phyloP scores from a whole-genome alignment of 1,140 invertebrate genomes.

The Lepidotrigona ventralis region DNA sequence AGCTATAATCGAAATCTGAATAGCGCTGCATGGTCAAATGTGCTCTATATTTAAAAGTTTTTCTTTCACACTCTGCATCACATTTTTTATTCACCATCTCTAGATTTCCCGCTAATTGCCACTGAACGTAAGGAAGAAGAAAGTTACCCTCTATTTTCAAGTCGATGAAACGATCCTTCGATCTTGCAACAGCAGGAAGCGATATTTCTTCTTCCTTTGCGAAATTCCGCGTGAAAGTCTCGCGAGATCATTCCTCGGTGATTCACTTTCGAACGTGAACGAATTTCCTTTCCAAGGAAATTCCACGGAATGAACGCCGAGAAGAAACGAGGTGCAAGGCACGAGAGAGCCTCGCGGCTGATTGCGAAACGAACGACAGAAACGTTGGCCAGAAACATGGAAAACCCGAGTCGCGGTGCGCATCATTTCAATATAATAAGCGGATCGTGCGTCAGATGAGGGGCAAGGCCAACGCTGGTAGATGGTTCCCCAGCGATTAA shows the following conservation, averaged over 20 bases:
- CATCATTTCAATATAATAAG: slow-evolving; percentile 27
- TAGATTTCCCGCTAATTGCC: no score
- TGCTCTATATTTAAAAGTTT: no score
- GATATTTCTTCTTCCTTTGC: background rate
- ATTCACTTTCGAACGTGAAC: background rate
- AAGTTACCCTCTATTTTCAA: no score
- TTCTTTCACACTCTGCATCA: no score
- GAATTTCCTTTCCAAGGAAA: background rate
- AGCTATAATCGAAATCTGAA: no score
- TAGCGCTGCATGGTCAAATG: no score
- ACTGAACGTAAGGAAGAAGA: no score
- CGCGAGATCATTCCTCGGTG: background rate
- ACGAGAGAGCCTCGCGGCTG: background rate
- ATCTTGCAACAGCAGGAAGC: slow-evolving; percentile 1
- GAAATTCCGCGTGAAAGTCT: background rate
- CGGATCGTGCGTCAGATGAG: slow-evolving; percentile 11
- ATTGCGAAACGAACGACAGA: background rate
- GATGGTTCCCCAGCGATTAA: slow-evolving; percentile 5
- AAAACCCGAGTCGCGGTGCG: background rate
- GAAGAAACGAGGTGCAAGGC: background rate
- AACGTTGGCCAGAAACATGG: no score
- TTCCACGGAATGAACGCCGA: background rate
- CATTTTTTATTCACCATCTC: no score
- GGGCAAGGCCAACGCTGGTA: slow-evolving; percentile 13
- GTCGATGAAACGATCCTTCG: background rate